Base-by-base conservation (phyloP, 2,113 vertebrate species). In the Pholis gunnellus region DNA sequence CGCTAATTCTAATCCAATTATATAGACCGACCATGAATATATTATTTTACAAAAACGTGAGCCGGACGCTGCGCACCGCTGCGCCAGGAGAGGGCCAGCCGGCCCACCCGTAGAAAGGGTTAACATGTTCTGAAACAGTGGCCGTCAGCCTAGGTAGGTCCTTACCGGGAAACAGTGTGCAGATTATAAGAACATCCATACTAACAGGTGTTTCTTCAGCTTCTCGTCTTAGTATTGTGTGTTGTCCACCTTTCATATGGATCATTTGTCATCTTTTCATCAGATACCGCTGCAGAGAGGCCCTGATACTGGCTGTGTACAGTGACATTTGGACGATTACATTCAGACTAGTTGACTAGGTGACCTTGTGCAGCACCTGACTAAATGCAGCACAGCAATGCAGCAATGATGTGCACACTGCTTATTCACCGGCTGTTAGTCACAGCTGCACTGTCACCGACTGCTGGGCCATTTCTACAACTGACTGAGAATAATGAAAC, bases 321-420 rank as follows among this genome's bases (percentile, higher is more conserved):
- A 29, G 38, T 42, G 48, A 69, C 31, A 68, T 65, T 34, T 40
- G 48, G 34, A 67, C 29, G 18, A 66, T 18, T 79, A n/a, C 65
- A 81, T 70, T 80, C 40, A 80, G 52, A 84, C 75, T 42, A 40
- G 69, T 81, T 78, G 82, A 78, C 73, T 69, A 6, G 57, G 59
- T 88, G 86, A 88, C 89, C 87, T 88, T 88, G 87, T 82, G 78
- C 76, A 72, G 83, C 69, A 86, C 88, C 86, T 90, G 86, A 74
- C 59, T 71, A 79, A 82, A 80, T 74, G 84, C 86, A 84, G 80
- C 88, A 69, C 80, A 81, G 86, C 81, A 80, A 60, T 84, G 81
- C 81, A 87, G 87, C 86, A 83, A 27, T 48, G 70, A 83, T 83
- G 42, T 76, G 66, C 56, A 77, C 77, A 4, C 70, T 80, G 79